Base-by-base conservation (phyloP, 2,888 invertebrate species). In the Netelia fuscicornis region DNA sequence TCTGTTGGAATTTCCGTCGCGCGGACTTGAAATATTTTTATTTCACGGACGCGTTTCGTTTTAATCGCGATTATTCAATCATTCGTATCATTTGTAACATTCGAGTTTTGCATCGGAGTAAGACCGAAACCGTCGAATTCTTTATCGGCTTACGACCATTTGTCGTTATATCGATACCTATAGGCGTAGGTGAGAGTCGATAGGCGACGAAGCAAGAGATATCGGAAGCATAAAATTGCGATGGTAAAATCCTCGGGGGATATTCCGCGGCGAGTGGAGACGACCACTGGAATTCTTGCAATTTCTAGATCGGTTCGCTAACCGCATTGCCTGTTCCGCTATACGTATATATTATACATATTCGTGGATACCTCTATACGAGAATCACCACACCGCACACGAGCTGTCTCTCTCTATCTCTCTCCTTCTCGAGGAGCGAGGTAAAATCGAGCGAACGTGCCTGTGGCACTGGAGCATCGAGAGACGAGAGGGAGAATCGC, bases 231-330 rank as follows among this genome's bases (percentile, higher is more conserved):
- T 84, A 81, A 77, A 84, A 84, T 81, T 77, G 67, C 74, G 68
- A 64, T 67, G 81, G 13, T 81, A 76, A 83, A 83, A 85, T 86
- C 71, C 76, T 72, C 60, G 54, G 65, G 60, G 54, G 64, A 79
- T 84, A 77, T 81, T 79, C 37, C 52, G 67, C 48, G 67, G 42
- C 62, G 84, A 58, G 42, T 37, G 70, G 71, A 75, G 23, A 82
- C 72, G 67, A 85, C 85, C 86, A 70, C 71, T 20, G 86, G 85
- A 86, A 87, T 86, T 81, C 74, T 79, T 78, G 83, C 70, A 81
- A 87, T 87, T 86, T 78, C 30, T 54, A 62, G 77, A 85, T 83
- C 62, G 58, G 13, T 58, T 68, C 44, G 56, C 77, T 68, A 68
- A 77, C 77, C 77, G 56, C 68, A 77, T 54, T 9, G 54, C 64